Conservation (phyloP, 2,888 invertebrate genomes). For the Hirtodrosophila alboralis region DNA sequence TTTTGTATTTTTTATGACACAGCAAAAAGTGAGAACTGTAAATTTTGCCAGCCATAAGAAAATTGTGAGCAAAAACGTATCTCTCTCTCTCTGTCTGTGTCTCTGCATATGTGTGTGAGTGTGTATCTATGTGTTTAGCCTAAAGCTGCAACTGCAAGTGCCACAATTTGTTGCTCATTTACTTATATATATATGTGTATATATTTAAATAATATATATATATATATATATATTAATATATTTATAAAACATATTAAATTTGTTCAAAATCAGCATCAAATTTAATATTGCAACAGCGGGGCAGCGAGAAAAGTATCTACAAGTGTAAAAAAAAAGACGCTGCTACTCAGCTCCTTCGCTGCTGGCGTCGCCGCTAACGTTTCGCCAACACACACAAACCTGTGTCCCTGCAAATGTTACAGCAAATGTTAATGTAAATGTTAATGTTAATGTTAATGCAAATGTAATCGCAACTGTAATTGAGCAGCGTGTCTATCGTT, state of each 20-base stretch:
- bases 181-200: too few relatives aligned
- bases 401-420: constrained; percentile 14
- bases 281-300: background rate
- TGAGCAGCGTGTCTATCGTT: constrained; percentile 22
- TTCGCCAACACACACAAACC: too few relatives aligned
- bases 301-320: constrained; percentile 52
- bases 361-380: constrained; percentile 8
- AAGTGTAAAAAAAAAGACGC: constrained; percentile 43
- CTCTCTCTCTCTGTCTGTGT: background rate
- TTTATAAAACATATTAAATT: too few relatives aligned
- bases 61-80: constrained; percentile 41
- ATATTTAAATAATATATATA: too few relatives aligned
- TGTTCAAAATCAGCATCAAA: too few relatives aligned
- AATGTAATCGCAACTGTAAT: too few relatives aligned
- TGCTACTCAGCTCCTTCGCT: constrained; percentile 4
- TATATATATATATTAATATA: too few relatives aligned
- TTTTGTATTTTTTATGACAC: constrained; percentile 28
- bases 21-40: constrained; percentile 50
- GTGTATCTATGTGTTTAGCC: constrained; percentile 23
- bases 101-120: constrained; percentile 11
- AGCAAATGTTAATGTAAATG: too few relatives aligned
- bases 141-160: constrained; percentile 30
- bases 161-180: constrained; percentile 42
- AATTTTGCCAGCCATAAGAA: constrained; percentile 42
- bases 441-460: too few relatives aligned